phyloP scores from a whole-genome alignment of 1,140 invertebrate genomes.

The Drosophila repleta region DNA sequence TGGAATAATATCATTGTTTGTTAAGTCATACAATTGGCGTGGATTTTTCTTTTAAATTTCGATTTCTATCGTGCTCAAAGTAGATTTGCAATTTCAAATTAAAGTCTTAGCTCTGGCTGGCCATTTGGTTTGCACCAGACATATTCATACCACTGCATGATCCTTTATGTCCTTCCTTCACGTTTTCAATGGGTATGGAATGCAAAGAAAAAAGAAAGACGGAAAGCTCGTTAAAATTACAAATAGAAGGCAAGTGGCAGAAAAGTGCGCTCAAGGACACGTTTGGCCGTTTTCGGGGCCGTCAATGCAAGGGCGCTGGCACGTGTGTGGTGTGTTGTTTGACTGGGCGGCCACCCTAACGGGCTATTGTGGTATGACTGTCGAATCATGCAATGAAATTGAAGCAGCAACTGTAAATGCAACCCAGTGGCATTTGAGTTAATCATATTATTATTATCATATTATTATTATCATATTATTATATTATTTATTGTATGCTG shows the following conservation, averaged over 20 bases:
- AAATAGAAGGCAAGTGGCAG: conserved; percentile 82
- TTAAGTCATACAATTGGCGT: too few relatives aligned
- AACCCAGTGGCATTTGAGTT: conserved; percentile 60
- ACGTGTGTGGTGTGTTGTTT: neutral
- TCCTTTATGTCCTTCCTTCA: neutral
- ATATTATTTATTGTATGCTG: too few relatives aligned
- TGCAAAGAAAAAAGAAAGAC: conserved; percentile 21
- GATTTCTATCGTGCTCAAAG: too few relatives aligned
- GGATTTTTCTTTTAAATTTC: too few relatives aligned
- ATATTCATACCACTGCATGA: neutral
- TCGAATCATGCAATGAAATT: conserved; percentile 50
- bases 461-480: too few relatives aligned
- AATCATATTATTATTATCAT: too few relatives aligned
- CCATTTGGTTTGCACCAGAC: too few relatives aligned
- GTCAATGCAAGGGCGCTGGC: neutral
- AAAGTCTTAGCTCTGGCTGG: too few relatives aligned
- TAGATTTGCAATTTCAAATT: too few relatives aligned
- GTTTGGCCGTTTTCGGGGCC: conserved; percentile 56
- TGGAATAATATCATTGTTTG: too few relatives aligned
- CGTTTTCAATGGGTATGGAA: neutral
- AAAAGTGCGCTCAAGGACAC: conserved; percentile 79
- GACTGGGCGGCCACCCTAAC: neutral
- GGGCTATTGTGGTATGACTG: conserved; percentile 23
- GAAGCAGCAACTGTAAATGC: conserved; percentile 20
- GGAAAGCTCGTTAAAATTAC: conserved; percentile 79